Percentiles rank a stretch among this genome's conserved stretches.
These are phyloP conservation scores for Lasioglossum pauxillum DNA, from an alignment of 2,888 invertebrate species.

Conservation along the genomic window DNA sequence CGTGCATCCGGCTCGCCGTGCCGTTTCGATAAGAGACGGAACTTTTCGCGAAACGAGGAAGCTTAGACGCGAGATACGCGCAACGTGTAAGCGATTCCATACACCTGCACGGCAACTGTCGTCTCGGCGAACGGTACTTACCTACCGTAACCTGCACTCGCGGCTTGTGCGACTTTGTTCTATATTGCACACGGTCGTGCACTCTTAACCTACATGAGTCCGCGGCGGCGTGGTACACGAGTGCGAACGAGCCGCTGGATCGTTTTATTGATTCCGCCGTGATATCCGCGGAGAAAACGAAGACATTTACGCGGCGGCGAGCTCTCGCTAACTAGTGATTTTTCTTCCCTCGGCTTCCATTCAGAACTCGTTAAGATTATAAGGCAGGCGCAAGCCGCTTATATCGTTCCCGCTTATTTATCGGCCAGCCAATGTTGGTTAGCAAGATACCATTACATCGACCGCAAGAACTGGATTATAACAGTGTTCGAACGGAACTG, in stretches of 20 bases:
- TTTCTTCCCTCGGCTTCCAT: background rate
- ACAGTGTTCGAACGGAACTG: background rate
- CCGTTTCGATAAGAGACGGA: slow-evolving; percentile 34
- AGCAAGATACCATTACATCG: slow-evolving; percentile 11
- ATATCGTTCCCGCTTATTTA: background rate
- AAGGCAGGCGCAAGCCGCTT: background rate
- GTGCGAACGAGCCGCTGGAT: slow-evolving; percentile 21
- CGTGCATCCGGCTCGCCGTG: background rate
- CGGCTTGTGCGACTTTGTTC: slow-evolving; percentile 55
- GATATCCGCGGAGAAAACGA: background rate
- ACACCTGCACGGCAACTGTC: slow-evolving; percentile 74
- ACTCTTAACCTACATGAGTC: slow-evolving; percentile 67
- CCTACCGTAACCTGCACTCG: slow-evolving; percentile 66
- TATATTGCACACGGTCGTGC: slow-evolving; percentile 50
- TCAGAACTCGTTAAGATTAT: slow-evolving; percentile 1
- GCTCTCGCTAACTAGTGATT: background rate
- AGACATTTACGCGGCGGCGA: background rate
- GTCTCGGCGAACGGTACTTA: slow-evolving; percentile 68
- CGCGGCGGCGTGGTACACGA: slow-evolving; percentile 20
- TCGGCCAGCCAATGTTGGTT: background rate
- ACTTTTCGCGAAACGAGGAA: slow-evolving; percentile 45
- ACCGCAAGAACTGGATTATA: slow-evolving; percentile 3
- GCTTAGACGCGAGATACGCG: slow-evolving; percentile 45
- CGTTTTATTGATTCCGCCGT: slow-evolving; percentile 28
- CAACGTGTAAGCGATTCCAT: slow-evolving; percentile 70